Evolutionary conservation across 1,140 invertebrate species (phyloP).

Genomic region (Planococcus citri): DNA sequence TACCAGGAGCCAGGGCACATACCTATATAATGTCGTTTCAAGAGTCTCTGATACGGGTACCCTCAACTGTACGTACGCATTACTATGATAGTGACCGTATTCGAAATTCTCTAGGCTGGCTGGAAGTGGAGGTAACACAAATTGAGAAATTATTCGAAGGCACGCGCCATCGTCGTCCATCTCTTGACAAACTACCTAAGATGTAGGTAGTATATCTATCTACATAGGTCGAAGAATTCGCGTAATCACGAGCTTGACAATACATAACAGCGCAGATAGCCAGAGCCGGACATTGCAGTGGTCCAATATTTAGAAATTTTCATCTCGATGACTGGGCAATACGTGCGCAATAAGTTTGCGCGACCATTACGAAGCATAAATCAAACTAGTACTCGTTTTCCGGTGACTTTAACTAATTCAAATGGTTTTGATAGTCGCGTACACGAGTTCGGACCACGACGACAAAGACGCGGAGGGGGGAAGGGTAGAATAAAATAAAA

Average conservation of each 20-base stretch:
- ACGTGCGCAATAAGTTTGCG: neutral
- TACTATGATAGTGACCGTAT: too few species aligned
- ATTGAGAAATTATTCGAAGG: neutral
- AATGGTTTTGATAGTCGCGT: neutral
- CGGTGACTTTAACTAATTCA: neutral
- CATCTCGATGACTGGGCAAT: neutral
- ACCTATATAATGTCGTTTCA: neutral
- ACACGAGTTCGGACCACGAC: neutral
- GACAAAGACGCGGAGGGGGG: too few species aligned
- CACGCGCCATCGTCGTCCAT: neutral
- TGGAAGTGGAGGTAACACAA: neutral
- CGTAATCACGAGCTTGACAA: neutral
- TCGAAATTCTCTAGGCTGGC: too few species aligned
- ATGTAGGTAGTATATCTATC: too few species aligned
- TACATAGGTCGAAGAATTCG: neutral
- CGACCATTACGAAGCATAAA: neutral
- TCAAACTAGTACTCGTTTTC: neutral
- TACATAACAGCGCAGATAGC: neutral
- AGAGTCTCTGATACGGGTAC: neutral
- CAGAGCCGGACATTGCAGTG: too few species aligned
- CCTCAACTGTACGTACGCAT: too few species aligned
- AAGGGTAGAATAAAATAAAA: too few species aligned
- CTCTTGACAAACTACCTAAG: too few species aligned
- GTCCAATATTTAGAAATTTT: too few species aligned
- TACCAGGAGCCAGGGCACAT: neutral